Percentiles rank a stretch among this genome's conserved stretches.
Conservation (phyloP, 2,888 invertebrate species). For the Apomyelois bistriatella region DNA sequence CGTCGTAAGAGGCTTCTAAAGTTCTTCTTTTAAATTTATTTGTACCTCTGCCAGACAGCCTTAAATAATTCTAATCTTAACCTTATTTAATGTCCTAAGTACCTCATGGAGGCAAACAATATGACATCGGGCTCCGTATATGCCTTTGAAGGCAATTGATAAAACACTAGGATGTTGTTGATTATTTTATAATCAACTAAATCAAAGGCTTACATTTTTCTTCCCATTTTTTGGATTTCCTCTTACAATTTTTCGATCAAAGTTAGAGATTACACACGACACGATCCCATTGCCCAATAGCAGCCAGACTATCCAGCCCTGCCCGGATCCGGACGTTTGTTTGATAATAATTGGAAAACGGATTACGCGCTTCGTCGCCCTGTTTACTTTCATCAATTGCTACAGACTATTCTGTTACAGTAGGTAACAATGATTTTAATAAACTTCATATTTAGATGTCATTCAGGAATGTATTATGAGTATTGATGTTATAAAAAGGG, state of each 20-base stretch:
- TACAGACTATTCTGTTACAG: conserved; percentile 32
- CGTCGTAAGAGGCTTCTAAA: no score
- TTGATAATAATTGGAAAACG: conserved; percentile 57
- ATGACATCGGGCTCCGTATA: no score
- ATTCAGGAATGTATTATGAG: neutral
- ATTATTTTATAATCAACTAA: no score
- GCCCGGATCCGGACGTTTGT: conserved; percentile 31
- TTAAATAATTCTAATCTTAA: no score
- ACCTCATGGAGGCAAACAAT: no score
- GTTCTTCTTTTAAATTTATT: no score
- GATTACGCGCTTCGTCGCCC: conserved; percentile 40
- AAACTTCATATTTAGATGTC: neutral
- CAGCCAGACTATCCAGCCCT: neutral
- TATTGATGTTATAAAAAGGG: neutral
- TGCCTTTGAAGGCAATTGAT: no score
- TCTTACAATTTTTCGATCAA: no score
- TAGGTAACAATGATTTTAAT: conserved; percentile 8
- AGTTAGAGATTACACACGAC: neutral
- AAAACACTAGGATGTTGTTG: no score
- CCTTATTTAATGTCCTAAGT: no score
- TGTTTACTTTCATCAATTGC: conserved; percentile 49
- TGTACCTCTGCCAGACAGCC: no score
- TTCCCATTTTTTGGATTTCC: neutral
- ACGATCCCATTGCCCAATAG: neutral
- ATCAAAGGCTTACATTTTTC: neutral